phyloP scores from a whole-genome alignment of 1,140 invertebrate genomes.

The Drosophila neocordata region DNA sequence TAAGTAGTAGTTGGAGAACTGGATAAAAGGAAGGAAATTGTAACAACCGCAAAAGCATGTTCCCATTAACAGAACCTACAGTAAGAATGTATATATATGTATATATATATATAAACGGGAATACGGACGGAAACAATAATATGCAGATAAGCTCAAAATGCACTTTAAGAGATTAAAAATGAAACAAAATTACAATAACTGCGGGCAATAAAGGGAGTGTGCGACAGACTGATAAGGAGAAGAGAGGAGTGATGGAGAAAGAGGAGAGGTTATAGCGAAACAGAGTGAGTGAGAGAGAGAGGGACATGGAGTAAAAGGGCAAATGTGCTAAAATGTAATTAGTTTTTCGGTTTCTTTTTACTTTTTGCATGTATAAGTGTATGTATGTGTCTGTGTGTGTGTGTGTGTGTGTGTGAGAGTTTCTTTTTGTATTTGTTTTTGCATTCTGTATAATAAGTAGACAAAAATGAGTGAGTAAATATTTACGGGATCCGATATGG shows the following conservation, averaged over 20 bases:
- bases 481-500: conserved; percentile 69
- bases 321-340: conserved; percentile 22
- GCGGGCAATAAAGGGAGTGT: conserved; percentile 15
- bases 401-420: neutral
- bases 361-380: neutral
- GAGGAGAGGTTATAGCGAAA: neutral
- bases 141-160: conserved; percentile 38
- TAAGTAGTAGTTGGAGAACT: conserved; percentile 1
- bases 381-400: neutral
- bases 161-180: conserved; percentile 44
- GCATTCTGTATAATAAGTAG: conserved; percentile 16
- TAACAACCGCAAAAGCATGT: conserved; percentile 27
- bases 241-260: too few species aligned
- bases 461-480: conserved; percentile 45
- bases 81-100: neutral
- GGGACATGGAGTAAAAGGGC: neutral
- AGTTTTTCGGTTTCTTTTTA: conserved; percentile 13
- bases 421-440: neutral
- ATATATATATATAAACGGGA: conserved; percentile 11
- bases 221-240: neutral
- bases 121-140: conserved; percentile 17
- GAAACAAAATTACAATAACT: conserved; percentile 20
- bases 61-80: conserved; percentile 21
- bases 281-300: neutral
- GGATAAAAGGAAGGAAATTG: conserved; percentile 19